These are phyloP conservation scores for Temnopleurus reevesii DNA, from an alignment of 53 echinoderm and acorn worm genomes.

Conservation along the genomic window DNA sequence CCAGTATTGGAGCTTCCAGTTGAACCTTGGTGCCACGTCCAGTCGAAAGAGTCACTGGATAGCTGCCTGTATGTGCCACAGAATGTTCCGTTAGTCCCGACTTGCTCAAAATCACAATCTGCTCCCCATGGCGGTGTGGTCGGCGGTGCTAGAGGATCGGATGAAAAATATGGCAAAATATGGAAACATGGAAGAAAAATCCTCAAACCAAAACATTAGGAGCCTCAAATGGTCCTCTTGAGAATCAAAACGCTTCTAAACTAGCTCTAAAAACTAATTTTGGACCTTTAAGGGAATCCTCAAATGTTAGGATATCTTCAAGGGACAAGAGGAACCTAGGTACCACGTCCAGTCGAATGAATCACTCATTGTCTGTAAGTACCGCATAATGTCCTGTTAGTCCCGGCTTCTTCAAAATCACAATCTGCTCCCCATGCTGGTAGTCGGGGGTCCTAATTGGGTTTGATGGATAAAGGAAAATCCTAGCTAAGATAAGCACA, in stretches of 20 bases:
- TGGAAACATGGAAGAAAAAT: too few relatives aligned
- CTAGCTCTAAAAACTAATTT: too few relatives aligned
- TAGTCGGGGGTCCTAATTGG: background rate
- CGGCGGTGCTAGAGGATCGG: background rate
- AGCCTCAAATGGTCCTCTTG: too few relatives aligned
- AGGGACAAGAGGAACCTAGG: conserved; percentile 59
- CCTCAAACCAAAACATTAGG: too few relatives aligned
- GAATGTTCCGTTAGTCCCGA: conserved; percentile 33
- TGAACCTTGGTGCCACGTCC: conserved; percentile 58
- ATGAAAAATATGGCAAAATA: too few relatives aligned
- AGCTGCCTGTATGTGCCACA: conserved; percentile 59
- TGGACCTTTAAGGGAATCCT: too few relatives aligned
- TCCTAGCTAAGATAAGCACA: too few relatives aligned
- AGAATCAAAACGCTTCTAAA: too few relatives aligned
- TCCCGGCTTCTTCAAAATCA: conserved; percentile 68
- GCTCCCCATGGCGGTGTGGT: conserved; percentile 35
- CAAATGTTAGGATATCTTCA: too few relatives aligned
- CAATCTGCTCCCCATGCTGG: conserved; percentile 56
- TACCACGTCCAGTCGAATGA: conserved; percentile 68
- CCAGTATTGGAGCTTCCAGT: conserved; percentile 68
- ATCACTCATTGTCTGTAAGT: conserved; percentile 48
- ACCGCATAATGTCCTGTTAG: conserved; percentile 58
- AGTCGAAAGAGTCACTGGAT: conserved; percentile 61
- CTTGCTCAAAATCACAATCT: conserved; percentile 72
- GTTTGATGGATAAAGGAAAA: too few relatives aligned